Base-by-base conservation (phyloP, 2,797 vertebrate species). In the Pangasius larnaudii region DNA sequence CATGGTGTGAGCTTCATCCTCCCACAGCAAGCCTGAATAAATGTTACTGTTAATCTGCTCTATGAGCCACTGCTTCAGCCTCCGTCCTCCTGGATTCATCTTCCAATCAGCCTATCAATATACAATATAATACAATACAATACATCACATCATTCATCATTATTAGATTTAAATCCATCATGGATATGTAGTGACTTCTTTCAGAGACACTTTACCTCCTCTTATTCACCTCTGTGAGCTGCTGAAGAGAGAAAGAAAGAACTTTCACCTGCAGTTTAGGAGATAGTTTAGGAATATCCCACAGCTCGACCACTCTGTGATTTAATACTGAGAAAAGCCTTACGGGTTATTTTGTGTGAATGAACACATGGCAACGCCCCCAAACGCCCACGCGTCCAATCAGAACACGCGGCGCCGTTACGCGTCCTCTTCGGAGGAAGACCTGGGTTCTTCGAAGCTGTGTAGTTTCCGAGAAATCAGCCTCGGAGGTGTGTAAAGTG, bases 11-110 rank as follows among this genome's bases (percentile, higher is more conserved):
- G 93, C 96, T 0, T 98, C 98, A 1, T 97, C 98, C 86, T 99
- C 99, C 99, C 99, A 99, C 86, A 97, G 95, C 59, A 99, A 96
- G 0, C 99, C 99, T 0, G 96, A 95, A 91, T 99, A 99, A 89
- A 96, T 93, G 5, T 71, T 94, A 2, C 98, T 99, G 88, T 99
- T 97, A 0, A 99, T 99, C 92, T 99, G 99, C 92, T 99, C 99
- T 0, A 99, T 96, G 87, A 99, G 96, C 98, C 99, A 99, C 95
- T 99, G 99, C 89, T 98, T 97, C 22, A 99, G 96, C 13, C 99
- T 95, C 24, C 98, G 93, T n/a, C 99, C 99, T 18, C 96, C 96
- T 0, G 96, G 92, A 1, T 95, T 97, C 24, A 97, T 97, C 0
- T 97, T 96, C 96, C 98, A 33, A 36, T 67, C 74, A 51, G 46